A percentile compares a stretch with the other conserved stretches of the same genome.
These are phyloP conservation scores for Petrocephalus sullivani DNA, from an alignment of 2,797 vertebrate species.

Conservation along the genomic window DNA sequence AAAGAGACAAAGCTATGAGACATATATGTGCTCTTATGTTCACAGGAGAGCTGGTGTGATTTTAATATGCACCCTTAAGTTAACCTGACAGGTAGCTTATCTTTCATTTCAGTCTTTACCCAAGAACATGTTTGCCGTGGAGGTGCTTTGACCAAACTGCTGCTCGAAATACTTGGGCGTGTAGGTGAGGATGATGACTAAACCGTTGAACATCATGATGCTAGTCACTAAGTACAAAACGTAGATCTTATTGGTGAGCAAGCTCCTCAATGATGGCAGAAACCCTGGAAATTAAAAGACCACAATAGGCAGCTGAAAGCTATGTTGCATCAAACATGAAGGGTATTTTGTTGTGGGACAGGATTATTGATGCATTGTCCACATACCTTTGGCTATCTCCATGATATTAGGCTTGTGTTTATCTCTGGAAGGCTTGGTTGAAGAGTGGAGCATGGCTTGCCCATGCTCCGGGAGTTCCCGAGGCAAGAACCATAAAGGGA, in stretches of 20 bases:
- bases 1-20: neutral
- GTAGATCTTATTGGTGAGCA: slow-evolving; percentile 73
- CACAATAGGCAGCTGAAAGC: neutral
- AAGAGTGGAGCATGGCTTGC: slow-evolving; percentile 12
- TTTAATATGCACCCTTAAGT: neutral
- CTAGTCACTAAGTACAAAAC: slow-evolving; percentile 57
- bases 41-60: neutral
- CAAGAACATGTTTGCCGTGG: slow-evolving; percentile 74
- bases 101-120: slow-evolving; percentile 45
- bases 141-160: slow-evolving; percentile 75
- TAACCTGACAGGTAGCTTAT: neutral
- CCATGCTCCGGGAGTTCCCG: slow-evolving; percentile 53
- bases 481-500: slow-evolving; percentile 85
- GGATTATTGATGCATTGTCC: neutral
- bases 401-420: slow-evolving; percentile 44
- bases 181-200: slow-evolving; percentile 74
- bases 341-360: neutral
- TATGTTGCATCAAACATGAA: neutral
- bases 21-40: neutral
- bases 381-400: slow-evolving; percentile 64
- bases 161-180: slow-evolving; percentile 84
- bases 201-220: slow-evolving; percentile 66
- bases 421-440: slow-evolving; percentile 21
- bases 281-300: slow-evolving; percentile 65
- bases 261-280: slow-evolving; percentile 64